phyloP scores from a whole-genome alignment of 2,888 invertebrate species.

The Epirrhoe alternata region DNA sequence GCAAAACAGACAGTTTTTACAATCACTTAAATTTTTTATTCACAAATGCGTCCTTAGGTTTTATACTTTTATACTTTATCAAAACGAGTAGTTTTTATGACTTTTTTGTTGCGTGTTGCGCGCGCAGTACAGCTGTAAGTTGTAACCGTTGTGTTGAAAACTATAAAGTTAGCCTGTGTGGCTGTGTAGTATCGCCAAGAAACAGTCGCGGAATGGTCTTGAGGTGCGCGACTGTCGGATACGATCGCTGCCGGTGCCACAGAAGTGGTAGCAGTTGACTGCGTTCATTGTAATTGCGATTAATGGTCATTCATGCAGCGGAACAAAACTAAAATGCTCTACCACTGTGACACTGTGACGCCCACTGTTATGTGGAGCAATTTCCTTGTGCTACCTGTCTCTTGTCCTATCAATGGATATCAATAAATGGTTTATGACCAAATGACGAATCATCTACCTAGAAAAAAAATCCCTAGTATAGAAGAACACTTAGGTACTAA shows the following conservation, averaged over 20 bases:
- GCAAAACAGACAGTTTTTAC: neutral
- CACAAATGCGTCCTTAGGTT: neutral
- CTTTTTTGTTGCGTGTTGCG: neutral
- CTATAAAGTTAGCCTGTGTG: slow-evolving; percentile 1
- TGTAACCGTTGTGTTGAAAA: neutral
- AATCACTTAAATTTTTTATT: neutral
- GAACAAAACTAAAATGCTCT: slow-evolving; percentile 17
- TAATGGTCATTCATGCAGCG: slow-evolving; percentile 24
- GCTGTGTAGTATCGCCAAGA: slow-evolving; percentile 13
- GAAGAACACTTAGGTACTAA: too few relatives aligned
- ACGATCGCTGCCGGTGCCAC: slow-evolving; percentile 18
- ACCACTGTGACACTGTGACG: neutral
- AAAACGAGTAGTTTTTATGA: neutral
- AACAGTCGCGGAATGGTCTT: slow-evolving; percentile 22
- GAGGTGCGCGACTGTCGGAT: slow-evolving; percentile 30
- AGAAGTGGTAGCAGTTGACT: slow-evolving; percentile 16
- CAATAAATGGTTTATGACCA: too few relatives aligned
- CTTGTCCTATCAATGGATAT: neutral
- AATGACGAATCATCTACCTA: too few relatives aligned
- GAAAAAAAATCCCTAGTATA: too few relatives aligned
- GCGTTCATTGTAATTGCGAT: slow-evolving; percentile 32
- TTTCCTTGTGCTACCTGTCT: neutral
- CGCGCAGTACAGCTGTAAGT: neutral
- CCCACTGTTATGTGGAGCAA: neutral
- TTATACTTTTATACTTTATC: too few relatives aligned